Percentiles rank a stretch among this genome's conserved stretches.
These are phyloP conservation scores for Blastobasis adustella DNA, from an alignment of 2,888 invertebrate species.

Conservation along the genomic window DNA sequence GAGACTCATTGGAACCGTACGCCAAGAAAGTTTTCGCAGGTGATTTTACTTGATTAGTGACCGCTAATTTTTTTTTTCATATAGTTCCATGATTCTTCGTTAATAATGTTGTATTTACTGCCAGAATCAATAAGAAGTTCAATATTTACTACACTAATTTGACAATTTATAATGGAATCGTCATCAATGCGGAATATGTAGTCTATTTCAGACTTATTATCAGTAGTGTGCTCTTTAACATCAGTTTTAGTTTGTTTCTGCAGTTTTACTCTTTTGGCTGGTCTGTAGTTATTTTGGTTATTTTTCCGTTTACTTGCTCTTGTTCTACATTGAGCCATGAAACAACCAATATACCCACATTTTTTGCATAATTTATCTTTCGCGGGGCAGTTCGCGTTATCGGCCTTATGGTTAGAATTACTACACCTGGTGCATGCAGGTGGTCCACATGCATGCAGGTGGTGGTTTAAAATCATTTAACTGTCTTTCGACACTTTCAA, in stretches of 20 bases:
- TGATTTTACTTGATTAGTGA: slow-evolving; percentile 7
- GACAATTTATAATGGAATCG: slow-evolving; percentile 11
- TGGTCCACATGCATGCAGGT: background rate
- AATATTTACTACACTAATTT: slow-evolving; percentile 9
- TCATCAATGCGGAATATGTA: slow-evolving; percentile 15
- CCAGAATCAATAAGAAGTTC: slow-evolving; percentile 18
- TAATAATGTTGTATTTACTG: slow-evolving; percentile 14
- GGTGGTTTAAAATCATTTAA: background rate
- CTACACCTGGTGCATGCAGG: background rate
- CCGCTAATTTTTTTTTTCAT: slow-evolving; percentile 8
- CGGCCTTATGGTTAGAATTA: background rate
- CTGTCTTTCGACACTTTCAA: slow-evolving; percentile 15
- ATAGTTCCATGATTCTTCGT: slow-evolving; percentile 12
- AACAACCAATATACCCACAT: slow-evolving; percentile 13
- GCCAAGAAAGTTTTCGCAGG: slow-evolving; percentile 13
- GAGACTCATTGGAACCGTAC: slow-evolving; percentile 14
- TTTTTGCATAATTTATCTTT: slow-evolving; percentile 5
- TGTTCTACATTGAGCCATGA: slow-evolving; percentile 8
- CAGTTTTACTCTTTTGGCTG: background rate
- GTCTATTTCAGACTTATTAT: background rate
- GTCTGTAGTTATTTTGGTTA: background rate
- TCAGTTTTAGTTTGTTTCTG: background rate
- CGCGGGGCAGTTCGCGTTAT: slow-evolving; percentile 2
- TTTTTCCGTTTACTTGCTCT: slow-evolving; percentile 3
- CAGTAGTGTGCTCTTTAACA: background rate